These are phyloP conservation scores for Scaptodrosophila lebanonensis DNA, from an alignment of 1,140 invertebrate genomes.

Conservation along the genomic window DNA sequence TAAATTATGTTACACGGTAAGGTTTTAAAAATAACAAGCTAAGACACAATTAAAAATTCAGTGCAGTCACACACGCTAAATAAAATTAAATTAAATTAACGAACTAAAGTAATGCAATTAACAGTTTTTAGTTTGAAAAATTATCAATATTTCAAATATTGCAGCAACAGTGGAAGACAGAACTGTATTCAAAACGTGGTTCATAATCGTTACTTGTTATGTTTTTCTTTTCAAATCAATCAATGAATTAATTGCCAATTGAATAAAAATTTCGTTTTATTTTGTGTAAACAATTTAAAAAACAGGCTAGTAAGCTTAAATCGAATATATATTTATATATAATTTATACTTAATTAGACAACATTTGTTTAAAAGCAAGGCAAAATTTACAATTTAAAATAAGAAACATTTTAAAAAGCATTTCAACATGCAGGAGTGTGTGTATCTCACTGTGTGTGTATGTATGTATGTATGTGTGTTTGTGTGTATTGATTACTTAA, in stretches of 20 bases:
- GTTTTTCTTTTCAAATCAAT: conserved; percentile 25
- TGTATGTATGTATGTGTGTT: conserved; percentile 21
- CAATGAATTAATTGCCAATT: background rate
- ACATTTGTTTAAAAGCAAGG: conserved; percentile 59
- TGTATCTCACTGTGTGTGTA: too few relatives aligned
- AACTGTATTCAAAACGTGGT: conserved; percentile 27
- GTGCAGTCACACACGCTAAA: conserved; percentile 36
- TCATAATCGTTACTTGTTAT: conserved; percentile 22
- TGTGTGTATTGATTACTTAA: conserved; percentile 49
- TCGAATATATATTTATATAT: conserved; percentile 46
- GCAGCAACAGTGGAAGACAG: conserved; percentile 76
- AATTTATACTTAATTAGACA: conserved; percentile 70
- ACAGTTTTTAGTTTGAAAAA: background rate
- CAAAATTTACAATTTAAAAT: conserved; percentile 65
- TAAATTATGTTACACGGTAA: conserved; percentile 22
- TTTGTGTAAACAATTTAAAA: conserved; percentile 41
- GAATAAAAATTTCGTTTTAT: conserved; percentile 11
- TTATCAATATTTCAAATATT: conserved; percentile 59
- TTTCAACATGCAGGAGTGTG: too few relatives aligned
- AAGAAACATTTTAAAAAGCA: conserved; percentile 66
- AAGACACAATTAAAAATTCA: conserved; percentile 23
- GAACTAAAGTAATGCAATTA: too few relatives aligned
- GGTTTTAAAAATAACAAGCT: too few relatives aligned
- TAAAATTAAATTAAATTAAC: conserved; percentile 42
- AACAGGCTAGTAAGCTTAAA: conserved; percentile 33